Percentiles rank a stretch among this genome's conserved stretches.
These are phyloP conservation scores for Scaptodrosophila lebanonensis DNA, from an alignment of 1,140 invertebrate species.

Conservation along the genomic window DNA sequence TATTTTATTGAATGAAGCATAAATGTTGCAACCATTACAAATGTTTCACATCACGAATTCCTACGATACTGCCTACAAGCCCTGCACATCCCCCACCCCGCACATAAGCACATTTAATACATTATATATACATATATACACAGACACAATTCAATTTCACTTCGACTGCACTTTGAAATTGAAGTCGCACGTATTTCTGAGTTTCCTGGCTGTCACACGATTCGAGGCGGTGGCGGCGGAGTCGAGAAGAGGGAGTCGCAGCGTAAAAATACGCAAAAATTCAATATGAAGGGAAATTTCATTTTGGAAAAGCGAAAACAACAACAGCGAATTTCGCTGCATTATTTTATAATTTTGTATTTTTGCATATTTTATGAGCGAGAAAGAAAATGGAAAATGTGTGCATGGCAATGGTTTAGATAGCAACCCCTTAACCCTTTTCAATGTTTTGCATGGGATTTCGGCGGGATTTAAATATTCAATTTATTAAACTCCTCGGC, in stretches of 20 bases:
- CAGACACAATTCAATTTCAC: slow-evolving; percentile 47
- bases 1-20: no score
- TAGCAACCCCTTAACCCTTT: slow-evolving; percentile 60
- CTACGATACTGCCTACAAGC: no score
- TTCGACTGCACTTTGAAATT: slow-evolving; percentile 46
- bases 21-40: no score
- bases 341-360: slow-evolving; percentile 56
- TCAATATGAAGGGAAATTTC: slow-evolving; percentile 56
- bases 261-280: slow-evolving; percentile 10
- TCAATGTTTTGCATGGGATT: slow-evolving; percentile 48
- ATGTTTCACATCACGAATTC: no score
- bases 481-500: slow-evolving; percentile 56
- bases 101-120: no score
- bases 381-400: background rate
- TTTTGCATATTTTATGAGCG: slow-evolving; percentile 49
- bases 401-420: slow-evolving; percentile 3
- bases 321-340: slow-evolving; percentile 12
- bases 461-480: slow-evolving; percentile 64
- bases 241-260: background rate
- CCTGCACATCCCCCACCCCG: no score
- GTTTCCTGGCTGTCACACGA: no score
- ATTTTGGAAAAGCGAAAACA: slow-evolving; percentile 21
- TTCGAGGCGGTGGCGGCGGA: no score
- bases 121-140: background rate
- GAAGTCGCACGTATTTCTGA: slow-evolving; percentile 40